Conservation (phyloP, 2,113 vertebrate species). For the Misgurnus anguillicaudatus region DNA sequence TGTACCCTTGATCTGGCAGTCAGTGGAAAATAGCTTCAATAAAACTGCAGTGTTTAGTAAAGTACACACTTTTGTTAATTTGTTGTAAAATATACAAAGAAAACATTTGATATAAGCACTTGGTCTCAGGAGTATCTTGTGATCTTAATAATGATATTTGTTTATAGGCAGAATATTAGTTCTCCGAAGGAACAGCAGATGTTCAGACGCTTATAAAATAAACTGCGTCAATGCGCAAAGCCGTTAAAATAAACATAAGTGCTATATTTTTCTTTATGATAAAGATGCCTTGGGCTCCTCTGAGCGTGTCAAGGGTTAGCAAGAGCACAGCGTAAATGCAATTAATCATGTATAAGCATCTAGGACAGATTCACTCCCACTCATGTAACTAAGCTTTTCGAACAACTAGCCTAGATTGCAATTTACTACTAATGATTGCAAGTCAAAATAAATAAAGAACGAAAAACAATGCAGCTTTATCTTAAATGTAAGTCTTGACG, state of each 20-base stretch:
- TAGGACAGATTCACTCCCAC: constrained; percentile 19
- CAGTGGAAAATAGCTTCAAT: neutral
- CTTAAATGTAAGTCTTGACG: no score
- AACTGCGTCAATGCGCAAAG: neutral
- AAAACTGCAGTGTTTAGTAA: constrained; percentile 5
- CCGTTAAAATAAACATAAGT: neutral
- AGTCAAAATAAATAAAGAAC: no score
- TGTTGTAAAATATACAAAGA: constrained; percentile 1
- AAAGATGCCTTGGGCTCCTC: constrained; percentile 19
- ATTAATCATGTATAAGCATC: constrained; percentile 37
- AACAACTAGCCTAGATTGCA: no score
- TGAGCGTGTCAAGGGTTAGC: neutral
- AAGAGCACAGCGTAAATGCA: constrained; percentile 4
- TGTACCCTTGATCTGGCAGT: no score
- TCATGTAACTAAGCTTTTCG: no score
- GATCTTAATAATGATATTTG: constrained; percentile 6
- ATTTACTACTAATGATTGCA: no score
- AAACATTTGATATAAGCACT: neutral
- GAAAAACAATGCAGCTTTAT: no score
- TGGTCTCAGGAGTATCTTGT: neutral
- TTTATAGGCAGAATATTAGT: constrained; percentile 9
- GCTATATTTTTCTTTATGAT: neutral
- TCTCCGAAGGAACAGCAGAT: neutral
- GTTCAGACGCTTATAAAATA: constrained; percentile 5
- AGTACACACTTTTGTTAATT: neutral